Conservation (phyloP, 2,888 invertebrate species). For the Calameuta pallipes region DNA sequence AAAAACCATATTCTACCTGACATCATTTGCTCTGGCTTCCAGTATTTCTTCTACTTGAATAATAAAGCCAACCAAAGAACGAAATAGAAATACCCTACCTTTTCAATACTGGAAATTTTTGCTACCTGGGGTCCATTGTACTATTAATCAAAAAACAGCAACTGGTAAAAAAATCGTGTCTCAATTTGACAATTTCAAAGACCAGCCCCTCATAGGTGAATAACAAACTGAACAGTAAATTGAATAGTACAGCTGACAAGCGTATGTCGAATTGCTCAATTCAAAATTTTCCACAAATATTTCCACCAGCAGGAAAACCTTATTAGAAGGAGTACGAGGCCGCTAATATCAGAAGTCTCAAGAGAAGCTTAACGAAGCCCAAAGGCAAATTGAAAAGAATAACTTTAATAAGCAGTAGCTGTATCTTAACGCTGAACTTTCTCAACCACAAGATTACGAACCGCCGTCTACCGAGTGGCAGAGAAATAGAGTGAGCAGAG, state of each 20-base stretch:
- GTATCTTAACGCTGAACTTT: background rate
- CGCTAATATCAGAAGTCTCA: background rate
- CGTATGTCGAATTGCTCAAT: background rate
- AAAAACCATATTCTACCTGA: no score
- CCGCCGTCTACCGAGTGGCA: background rate
- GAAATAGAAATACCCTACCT: background rate
- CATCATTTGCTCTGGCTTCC: no score
- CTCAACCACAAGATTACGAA: background rate
- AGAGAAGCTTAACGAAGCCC: background rate
- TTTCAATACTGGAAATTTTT: background rate
- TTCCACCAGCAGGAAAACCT: background rate
- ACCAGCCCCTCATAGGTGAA: background rate
- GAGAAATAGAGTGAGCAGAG: constrained; percentile 14
- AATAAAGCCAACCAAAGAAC: background rate
- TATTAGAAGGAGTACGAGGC: background rate
- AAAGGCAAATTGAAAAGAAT: background rate
- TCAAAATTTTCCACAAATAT: background rate
- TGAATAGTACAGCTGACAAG: no score
- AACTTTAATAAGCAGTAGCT: background rate
- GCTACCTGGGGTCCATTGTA: background rate
- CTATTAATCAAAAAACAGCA: background rate
- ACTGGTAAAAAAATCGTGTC: background rate
- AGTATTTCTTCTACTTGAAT: background rate
- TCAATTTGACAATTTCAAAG: background rate
- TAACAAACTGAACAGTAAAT: background rate